Conservation (phyloP, 35 echinoderm and acorn worm species). For the Eucidaris tribuloides region DNA sequence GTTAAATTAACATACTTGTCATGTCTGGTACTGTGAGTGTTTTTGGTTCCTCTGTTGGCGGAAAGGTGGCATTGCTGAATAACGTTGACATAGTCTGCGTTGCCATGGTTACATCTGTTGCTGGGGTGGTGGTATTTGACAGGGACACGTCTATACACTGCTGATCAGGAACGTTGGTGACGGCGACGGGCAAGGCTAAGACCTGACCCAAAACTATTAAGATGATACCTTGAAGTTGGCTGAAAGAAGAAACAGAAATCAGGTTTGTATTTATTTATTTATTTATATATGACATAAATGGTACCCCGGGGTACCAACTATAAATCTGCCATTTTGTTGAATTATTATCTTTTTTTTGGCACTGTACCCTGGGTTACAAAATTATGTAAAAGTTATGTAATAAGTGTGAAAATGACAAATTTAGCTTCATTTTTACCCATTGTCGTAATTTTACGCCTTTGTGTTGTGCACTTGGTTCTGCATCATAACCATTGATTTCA, state of each 20-base stretch:
- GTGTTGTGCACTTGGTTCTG: too few relatives aligned
- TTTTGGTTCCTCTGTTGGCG: constrained; percentile 1
- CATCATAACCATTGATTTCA: too few relatives aligned
- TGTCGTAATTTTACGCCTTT: too few relatives aligned
- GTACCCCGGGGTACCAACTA: too few relatives aligned
- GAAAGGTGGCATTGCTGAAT: background rate
- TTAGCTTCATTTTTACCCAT: too few relatives aligned
- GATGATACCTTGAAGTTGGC: constrained; percentile 84
- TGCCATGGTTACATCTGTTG: background rate
- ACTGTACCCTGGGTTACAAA: too few relatives aligned
- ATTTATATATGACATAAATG: too few relatives aligned
- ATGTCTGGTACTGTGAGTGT: background rate
- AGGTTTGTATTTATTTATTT: too few relatives aligned
- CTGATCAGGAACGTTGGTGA: constrained; percentile 47
- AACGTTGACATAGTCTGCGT: background rate
- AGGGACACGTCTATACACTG: constrained; percentile 50
- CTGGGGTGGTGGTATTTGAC: background rate
- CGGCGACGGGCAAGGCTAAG: constrained; percentile 32
- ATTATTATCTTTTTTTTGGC: too few relatives aligned
- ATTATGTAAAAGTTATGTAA: too few relatives aligned
- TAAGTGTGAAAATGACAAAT: too few relatives aligned
- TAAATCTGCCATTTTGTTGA: too few relatives aligned
- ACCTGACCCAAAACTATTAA: constrained; percentile 73
- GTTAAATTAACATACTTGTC: background rate
- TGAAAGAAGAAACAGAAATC: constrained; percentile 8